These are phyloP conservation scores for Apostichopus leukothele DNA, from an alignment of 53 echinoderm and acorn worm species.

Conservation along the genomic window DNA sequence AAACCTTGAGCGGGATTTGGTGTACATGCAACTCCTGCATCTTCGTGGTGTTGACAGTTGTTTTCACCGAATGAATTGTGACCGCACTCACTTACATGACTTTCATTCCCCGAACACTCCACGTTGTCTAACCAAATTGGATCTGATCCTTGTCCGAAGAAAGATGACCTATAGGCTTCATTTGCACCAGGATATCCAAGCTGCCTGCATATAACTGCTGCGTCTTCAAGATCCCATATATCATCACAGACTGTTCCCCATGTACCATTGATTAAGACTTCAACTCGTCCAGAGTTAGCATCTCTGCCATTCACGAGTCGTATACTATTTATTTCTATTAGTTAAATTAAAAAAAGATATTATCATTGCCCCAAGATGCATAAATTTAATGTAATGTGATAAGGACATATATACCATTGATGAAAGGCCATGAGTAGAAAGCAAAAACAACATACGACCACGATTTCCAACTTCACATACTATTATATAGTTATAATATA, in stretches of 20 bases:
- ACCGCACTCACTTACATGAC: slow-evolving; percentile 25
- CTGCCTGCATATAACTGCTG: slow-evolving; percentile 46
- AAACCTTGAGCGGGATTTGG: not conserved
- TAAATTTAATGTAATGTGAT: too few species aligned
- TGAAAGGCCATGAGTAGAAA: too few species aligned
- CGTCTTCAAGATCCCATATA: slow-evolving; percentile 30
- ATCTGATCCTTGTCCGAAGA: slow-evolving; percentile 29
- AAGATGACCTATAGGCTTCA: not conserved
- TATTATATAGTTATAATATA: too few species aligned
- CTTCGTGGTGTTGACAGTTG: slow-evolving; percentile 48
- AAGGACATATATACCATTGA: too few species aligned
- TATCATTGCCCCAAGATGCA: too few species aligned
- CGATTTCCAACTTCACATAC: too few species aligned
- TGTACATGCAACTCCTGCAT: slow-evolving; percentile 48
- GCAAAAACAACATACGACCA: too few species aligned
- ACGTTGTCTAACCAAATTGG: slow-evolving; percentile 50
- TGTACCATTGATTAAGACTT: slow-evolving; percentile 34
- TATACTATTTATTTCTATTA: not conserved
- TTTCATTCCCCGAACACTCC: slow-evolving; percentile 25
- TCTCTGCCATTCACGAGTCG: not conserved
- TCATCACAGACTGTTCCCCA: slow-evolving; percentile 62
- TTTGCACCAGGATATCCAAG: slow-evolving; percentile 41
- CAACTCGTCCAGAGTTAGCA: slow-evolving; percentile 36
- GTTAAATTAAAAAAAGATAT: not conserved
- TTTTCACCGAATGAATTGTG: slow-evolving; percentile 2